phyloP scores from a whole-genome alignment of 2,888 invertebrate species.

The Tanypteryx hageni region DNA sequence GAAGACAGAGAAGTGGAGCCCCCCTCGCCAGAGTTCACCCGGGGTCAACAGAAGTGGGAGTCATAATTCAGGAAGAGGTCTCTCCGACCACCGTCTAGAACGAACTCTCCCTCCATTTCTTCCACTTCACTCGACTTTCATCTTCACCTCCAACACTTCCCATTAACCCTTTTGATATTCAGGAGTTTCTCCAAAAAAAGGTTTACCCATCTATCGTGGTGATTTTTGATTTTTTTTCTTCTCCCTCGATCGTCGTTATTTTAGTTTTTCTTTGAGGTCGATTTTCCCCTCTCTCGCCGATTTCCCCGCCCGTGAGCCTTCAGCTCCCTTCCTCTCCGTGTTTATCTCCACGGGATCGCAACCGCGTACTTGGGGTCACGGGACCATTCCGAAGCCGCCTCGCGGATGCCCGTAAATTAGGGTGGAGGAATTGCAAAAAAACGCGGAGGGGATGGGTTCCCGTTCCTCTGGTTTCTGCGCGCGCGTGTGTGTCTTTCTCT shows the following conservation, averaged over 20 bases:
- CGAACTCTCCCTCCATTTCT: neutral
- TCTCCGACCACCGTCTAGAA: neutral
- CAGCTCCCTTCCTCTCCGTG: neutral
- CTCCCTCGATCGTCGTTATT: neutral
- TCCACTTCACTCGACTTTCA: too few species aligned
- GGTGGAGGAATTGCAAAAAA: neutral
- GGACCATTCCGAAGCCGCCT: neutral
- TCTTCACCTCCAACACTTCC: too few species aligned
- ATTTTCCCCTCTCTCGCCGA: neutral
- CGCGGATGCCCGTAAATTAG: constrained; percentile 52
- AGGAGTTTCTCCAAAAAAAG: neutral
- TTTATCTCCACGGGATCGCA: neutral
- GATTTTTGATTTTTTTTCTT: neutral
- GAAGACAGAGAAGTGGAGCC: neutral
- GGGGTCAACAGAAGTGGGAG: constrained; percentile 15
- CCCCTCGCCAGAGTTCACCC: neutral
- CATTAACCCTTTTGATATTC: too few species aligned
- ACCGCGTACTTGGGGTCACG: neutral
- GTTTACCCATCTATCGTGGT: neutral
- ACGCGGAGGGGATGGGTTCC: neutral
- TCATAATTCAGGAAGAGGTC: neutral
- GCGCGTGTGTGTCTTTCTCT: neutral
- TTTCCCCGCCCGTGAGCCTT: neutral
- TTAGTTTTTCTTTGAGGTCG: neutral
- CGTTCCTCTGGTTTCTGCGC: neutral